phyloP scores from a whole-genome alignment of 1,140 invertebrate species.

The Pseudomyrmex concolor region DNA sequence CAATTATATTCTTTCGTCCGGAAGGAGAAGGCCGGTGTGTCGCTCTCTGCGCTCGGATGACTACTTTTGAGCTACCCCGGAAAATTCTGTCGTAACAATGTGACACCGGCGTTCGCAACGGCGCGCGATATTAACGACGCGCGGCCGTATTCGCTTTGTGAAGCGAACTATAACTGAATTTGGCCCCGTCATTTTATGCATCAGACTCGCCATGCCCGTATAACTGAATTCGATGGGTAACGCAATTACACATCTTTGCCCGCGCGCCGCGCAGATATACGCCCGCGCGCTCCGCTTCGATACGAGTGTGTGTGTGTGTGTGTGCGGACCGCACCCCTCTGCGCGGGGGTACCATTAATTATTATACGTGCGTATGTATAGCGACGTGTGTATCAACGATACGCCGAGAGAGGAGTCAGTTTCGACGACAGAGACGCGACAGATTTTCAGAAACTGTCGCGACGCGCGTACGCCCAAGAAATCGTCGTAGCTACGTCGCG shows the following conservation, averaged over 20 bases:
- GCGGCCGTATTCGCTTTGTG: constrained; percentile 76
- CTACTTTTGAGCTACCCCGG: constrained; percentile 60
- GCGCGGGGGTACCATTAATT: constrained; percentile 70
- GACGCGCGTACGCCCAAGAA: background rate
- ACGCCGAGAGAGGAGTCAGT: constrained; percentile 46
- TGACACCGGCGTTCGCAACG: constrained; percentile 72
- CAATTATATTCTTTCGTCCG: too few species aligned
- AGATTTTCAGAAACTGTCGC: background rate
- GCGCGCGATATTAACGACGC: constrained; percentile 75
- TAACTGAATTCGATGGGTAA: constrained; percentile 77
- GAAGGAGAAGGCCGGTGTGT: constrained; percentile 10
- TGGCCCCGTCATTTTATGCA: constrained; percentile 77
- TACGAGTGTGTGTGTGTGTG: constrained; percentile 4
- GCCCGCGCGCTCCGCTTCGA: constrained; percentile 61
- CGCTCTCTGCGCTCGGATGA: constrained; percentile 33
- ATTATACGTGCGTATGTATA: constrained; percentile 64
- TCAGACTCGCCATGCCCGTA: constrained; percentile 76
- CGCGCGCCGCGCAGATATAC: constrained; percentile 69
- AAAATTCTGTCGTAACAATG: constrained; percentile 75
- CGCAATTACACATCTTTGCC: constrained; percentile 76
- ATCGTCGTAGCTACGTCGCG: background rate
- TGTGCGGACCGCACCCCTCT: constrained; percentile 63
- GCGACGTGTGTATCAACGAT: constrained; percentile 70
- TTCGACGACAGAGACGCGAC: constrained; percentile 43
- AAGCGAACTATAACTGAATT: constrained; percentile 77